Base-by-base conservation (phyloP, 1,140 invertebrate species). In the Hermetia illucens region DNA sequence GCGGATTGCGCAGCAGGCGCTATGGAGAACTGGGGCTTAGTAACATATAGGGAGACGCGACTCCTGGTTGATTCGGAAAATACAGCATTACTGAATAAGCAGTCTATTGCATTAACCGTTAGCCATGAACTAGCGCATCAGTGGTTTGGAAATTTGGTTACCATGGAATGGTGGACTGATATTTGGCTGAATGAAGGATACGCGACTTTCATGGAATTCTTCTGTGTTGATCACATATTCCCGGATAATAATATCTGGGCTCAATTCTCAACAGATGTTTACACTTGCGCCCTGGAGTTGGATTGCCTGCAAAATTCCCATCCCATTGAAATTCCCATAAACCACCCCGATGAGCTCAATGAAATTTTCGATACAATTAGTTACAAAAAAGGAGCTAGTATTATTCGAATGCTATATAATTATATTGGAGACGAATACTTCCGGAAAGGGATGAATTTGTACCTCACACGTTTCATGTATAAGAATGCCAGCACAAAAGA, bases 281-380 rank as follows among this genome's bases (percentile, higher is more conserved):
- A 76, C 51, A 85, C 74, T 27, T 64, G 70, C 53, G 85, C 90
- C 2, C 63, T 96, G 41, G 80, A 89, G 52, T 66, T 92, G 38
- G 94, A 98, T 60, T 80, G 82, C 36, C 64, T 95, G 34, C 81
- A 84, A 45, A 94, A 82, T 52, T 90, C 84, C 21, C 88, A 91
- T 69, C 84, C 88, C 3, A 90, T 93, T 43, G 85, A 91, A 66
- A 83, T 90, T 12, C 80, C 84, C 22, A 84, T 93, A 0, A 77
- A 79, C 2, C 80, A 91, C 66, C 85, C 89, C 0, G 76, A 79
- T 4, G 87, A 96, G 63, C 88, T 96, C 45, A 86, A 91, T 55
- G 87, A 91, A 59, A 92, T 95, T 46, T 97, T 95, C 62, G 90
- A 95, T 66, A 78, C 85, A 46, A 95, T 97, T 52, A 93, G 90